Evolutionary conservation across 2,888 invertebrate genomes (phyloP).

Genomic region (Netelia virgata): DNA sequence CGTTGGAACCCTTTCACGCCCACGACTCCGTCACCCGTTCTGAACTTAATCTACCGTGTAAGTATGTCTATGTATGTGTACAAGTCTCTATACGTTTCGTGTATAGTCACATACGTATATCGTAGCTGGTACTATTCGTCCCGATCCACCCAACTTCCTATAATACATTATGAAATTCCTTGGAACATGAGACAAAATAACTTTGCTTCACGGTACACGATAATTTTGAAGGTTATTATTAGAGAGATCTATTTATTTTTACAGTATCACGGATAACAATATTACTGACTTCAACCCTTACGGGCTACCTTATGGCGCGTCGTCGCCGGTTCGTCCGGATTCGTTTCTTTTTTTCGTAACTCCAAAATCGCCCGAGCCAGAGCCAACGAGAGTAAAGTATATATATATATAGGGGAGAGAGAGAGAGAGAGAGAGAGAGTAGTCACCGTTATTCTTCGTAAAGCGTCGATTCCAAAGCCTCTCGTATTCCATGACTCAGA

Average conservation of each 20-base stretch:
- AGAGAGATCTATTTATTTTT: background rate
- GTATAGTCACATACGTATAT: conserved; percentile 13
- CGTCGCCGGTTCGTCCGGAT: background rate
- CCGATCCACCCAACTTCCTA: conserved; percentile 47
- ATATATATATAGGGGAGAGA: too few relatives aligned
- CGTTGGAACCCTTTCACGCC: conserved; percentile 51
- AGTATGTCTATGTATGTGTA: too few relatives aligned
- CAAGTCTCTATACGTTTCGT: background rate
- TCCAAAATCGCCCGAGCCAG: conserved; percentile 38
- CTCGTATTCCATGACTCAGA: conserved; percentile 35
- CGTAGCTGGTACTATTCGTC: conserved; percentile 42
- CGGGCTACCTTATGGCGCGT: background rate
- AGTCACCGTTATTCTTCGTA: conserved; percentile 43
- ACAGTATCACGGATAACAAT: background rate
- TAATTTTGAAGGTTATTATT: background rate
- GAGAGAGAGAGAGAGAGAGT: background rate
- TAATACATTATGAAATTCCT: conserved; percentile 50
- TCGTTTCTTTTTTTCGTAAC: conserved; percentile 16
- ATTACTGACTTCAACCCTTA: too few relatives aligned
- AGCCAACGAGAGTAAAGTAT: conserved; percentile 1
- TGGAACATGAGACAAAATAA: background rate
- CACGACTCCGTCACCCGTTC: conserved; percentile 32
- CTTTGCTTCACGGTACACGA: background rate
- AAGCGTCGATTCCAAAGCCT: conserved; percentile 55
- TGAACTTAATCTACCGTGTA: conserved; percentile 18